Percentiles rank a stretch among this genome's conserved stretches.
Conservation (phyloP, 2,797 vertebrate species). For the Phalloptychus januarius region DNA sequence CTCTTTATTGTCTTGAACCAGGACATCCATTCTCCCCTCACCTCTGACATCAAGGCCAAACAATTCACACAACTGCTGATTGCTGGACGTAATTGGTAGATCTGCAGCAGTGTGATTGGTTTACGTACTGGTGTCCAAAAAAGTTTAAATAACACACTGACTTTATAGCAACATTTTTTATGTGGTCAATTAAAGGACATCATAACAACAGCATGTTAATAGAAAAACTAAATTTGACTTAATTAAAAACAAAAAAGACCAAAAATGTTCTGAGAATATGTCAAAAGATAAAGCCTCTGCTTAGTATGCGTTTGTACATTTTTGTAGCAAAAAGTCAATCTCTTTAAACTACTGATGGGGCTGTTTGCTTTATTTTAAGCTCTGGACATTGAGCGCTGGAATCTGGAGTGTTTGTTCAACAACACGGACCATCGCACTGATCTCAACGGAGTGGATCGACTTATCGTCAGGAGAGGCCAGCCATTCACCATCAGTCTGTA, state of each 20-base stretch:
- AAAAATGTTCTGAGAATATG: background rate
- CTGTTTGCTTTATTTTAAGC: slow-evolving; percentile 50
- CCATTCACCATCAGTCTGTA: slow-evolving; percentile 83
- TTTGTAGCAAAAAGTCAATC: background rate
- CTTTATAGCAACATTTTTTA: background rate
- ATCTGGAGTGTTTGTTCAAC: slow-evolving; percentile 86
- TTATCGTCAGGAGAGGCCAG: slow-evolving; percentile 90
- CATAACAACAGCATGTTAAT: background rate
- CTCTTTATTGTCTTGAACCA: background rate
- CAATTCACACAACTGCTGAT: background rate
- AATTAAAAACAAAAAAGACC: background rate
- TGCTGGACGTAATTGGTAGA: background rate
- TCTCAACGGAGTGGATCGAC: slow-evolving; percentile 77
- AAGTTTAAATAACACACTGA: background rate
- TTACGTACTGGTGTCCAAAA: background rate
- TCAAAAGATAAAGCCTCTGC: background rate
- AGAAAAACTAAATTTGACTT: background rate
- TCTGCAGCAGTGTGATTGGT: background rate
- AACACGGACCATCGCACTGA: slow-evolving; percentile 86
- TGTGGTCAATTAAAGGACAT: background rate
- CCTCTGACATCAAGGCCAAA: background rate
- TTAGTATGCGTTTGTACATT: background rate
- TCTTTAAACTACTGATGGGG: background rate
- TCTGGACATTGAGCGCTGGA: slow-evolving; percentile 83
- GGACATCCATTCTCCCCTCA: background rate